phyloP scores from a whole-genome alignment of 2,113 vertebrate species.

The Rafetus swinhoei region DNA sequence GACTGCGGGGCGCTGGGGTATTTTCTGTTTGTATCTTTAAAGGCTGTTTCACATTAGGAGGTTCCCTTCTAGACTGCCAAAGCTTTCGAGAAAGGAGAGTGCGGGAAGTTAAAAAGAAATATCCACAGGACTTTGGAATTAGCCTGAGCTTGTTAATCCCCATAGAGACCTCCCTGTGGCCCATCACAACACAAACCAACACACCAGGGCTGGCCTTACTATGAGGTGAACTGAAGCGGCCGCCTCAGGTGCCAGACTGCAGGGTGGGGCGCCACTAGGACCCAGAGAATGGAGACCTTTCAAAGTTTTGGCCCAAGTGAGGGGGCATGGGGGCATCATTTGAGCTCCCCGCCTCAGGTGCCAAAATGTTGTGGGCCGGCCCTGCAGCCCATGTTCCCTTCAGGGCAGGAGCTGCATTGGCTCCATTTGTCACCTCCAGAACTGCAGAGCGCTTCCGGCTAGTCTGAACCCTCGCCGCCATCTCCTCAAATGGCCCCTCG shows the following conservation, averaged over 20 bases:
- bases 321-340: too few species aligned
- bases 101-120: background rate
- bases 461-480: background rate
- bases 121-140: background rate
- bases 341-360: too few species aligned
- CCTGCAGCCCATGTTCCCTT: background rate
- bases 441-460: background rate
- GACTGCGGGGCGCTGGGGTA: background rate
- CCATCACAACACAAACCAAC: background rate
- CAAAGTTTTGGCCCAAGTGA: too few species aligned
- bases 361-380: too few species aligned
- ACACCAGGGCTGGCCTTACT: too few species aligned
- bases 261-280: too few species aligned
- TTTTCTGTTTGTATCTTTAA: background rate
- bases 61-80: background rate
- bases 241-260: too few species aligned
- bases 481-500: background rate
- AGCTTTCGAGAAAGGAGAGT: background rate
- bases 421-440: too few species aligned
- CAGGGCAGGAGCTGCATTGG: background rate
- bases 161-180: background rate
- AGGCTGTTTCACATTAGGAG: background rate
- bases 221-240: too few species aligned
- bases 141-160: background rate
- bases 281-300: too few species aligned